phyloP scores from a whole-genome alignment of 1,140 invertebrate species.

The Neuroterus valhalla region DNA sequence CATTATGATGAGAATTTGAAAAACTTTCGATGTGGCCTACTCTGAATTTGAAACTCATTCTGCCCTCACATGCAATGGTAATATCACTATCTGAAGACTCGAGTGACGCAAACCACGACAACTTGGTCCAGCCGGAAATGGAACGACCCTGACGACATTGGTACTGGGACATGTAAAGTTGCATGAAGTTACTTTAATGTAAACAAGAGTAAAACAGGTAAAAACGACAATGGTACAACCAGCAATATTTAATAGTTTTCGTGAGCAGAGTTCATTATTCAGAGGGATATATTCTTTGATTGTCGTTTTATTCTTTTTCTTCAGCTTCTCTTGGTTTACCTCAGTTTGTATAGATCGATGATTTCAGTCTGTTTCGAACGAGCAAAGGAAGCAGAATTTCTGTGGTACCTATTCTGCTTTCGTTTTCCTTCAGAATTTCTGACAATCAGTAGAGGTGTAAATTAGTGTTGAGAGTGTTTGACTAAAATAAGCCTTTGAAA shows the following conservation, averaged over 20 bases:
- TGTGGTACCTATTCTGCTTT: constrained; percentile 4
- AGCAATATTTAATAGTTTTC: constrained; percentile 36
- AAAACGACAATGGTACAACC: not conserved
- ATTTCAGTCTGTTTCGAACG: constrained; percentile 57
- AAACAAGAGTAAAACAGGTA: constrained; percentile 5
- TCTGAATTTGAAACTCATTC: too few species aligned
- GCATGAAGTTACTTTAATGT: constrained; percentile 13
- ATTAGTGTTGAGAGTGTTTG: not conserved
- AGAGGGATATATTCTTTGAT: constrained; percentile 46
- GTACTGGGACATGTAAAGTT: not conserved
- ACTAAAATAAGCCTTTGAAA: too few species aligned
- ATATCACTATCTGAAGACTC: too few species aligned
- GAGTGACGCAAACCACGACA: too few species aligned
- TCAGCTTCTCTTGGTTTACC: constrained; percentile 14
- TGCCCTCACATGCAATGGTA: too few species aligned
- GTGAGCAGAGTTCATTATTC: constrained; percentile 45
- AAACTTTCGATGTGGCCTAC: too few species aligned
- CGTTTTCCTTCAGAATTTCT: constrained; percentile 11
- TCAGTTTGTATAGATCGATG: constrained; percentile 62
- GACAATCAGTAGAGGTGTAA: not conserved
- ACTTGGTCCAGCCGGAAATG: not conserved
- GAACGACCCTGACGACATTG: not conserved
- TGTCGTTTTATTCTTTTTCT: constrained; percentile 26
- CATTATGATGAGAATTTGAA: too few species aligned
- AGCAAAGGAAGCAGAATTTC: constrained; percentile 36